phyloP scores from a whole-genome alignment of 2,888 invertebrate species.

The Epicampocera succincta region DNA sequence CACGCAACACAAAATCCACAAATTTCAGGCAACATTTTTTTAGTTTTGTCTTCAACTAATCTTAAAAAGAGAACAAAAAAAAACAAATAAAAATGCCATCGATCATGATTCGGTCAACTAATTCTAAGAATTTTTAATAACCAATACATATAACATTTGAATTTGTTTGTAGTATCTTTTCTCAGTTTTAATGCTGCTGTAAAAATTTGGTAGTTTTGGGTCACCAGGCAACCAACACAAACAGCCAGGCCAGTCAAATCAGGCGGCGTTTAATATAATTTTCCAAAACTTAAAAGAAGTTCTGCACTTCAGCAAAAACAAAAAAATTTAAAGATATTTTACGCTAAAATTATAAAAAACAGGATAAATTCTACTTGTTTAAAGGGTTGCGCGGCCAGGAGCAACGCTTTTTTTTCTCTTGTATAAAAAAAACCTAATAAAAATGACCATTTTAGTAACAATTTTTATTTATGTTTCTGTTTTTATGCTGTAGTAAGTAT shows the following conservation, averaged over 20 bases:
- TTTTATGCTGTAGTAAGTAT: conserved; percentile 6
- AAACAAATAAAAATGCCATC: conserved; percentile 75
- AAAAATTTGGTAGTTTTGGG: conserved; percentile 54
- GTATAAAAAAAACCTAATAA: conserved; percentile 23
- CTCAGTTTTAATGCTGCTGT: conserved; percentile 31
- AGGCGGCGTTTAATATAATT: conserved; percentile 52
- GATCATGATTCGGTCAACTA: conserved; percentile 73
- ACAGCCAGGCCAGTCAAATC: too few relatives aligned
- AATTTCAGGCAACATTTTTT: background rate
- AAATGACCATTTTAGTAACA: conserved; percentile 53
- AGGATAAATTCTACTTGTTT: conserved; percentile 29
- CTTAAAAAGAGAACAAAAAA: conserved; percentile 12
- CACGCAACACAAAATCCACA: too few relatives aligned
- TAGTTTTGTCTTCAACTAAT: conserved; percentile 1
- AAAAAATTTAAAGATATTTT: conserved; percentile 31
- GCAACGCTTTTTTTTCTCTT: background rate
- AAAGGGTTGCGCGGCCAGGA: background rate
- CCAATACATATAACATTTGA: conserved; percentile 35
- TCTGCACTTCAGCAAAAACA: background rate
- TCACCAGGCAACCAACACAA: conserved; percentile 15
- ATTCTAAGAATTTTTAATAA: conserved; percentile 71
- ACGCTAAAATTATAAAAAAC: conserved; percentile 40
- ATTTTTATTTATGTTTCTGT: conserved; percentile 27
- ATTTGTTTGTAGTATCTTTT: conserved; percentile 54
- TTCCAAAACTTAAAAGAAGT: conserved; percentile 27